Evolutionary conservation across 2,888 invertebrate species (phyloP), one percentile per base, ranked within the genome.

Genomic region (Aphidius colemani): DNA sequence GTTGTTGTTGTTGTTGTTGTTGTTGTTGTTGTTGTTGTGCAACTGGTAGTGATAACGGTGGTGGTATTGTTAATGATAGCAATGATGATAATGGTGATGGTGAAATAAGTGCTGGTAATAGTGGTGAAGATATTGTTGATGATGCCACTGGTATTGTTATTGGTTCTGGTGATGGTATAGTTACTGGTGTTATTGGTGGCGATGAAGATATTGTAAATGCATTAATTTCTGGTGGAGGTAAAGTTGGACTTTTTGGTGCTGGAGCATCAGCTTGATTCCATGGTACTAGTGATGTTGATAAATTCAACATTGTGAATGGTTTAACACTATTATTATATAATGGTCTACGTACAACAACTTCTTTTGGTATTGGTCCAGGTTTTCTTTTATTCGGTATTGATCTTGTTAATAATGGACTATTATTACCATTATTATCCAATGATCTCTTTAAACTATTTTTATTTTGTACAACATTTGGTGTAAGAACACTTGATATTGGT

Each of bases 351-450:
- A 89, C 86, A 4, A 84, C 83, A 57, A 89, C 84, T 91, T 92
- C 75, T 84, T 86, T 64, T 89, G 93, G 74, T 92, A 84, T 55
- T 90, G 94, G 49, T 4, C 94, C 95, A 1, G 92, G 92, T 83
- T 92, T 92, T 69, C 94, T 84, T 82, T 92, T 93, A 63, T 79
- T 79, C n/a, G 79, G 78, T 2, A 75, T 73, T 4, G 76, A 76
- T 61, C 78, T 72, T 73, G 84, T 68, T 79, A 83, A 61, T 7
- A 57, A 49, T 7, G 61, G 64, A 1, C 71, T 69, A 78, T 83
- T 66, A 79, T 83, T 61, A 39, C 77, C 73, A 61, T 58, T 65
- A 49, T 40, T 61, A 7, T 72, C 72, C 3, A 78, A 58, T 0
- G 75, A 70, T 13, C 82, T 79, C 56, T 82, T 82, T 0, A 80